A percentile compares a stretch with the other conserved stretches of the same genome.
phyloP scores from a whole-genome alignment of 2,888 invertebrate species.

The Drosophila nr. perissopoda region DNA sequence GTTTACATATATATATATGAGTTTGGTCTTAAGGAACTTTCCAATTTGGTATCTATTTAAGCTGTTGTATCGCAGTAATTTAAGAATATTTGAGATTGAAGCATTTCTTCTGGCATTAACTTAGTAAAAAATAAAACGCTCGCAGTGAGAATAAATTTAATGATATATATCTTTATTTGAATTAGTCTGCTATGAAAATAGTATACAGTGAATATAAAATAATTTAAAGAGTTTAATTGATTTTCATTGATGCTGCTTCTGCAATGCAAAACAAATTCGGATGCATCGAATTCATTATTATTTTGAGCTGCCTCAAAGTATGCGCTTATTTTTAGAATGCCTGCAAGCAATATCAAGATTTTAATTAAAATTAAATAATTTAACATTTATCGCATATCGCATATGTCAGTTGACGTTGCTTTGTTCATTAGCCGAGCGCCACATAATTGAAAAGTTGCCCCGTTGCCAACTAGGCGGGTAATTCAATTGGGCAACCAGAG shows the following conservation, averaged over 20 bases:
- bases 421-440: slow-evolving; percentile 58
- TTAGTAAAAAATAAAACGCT: neutral
- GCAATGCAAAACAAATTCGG: neutral
- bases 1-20: neutral
- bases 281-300: neutral
- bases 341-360: slow-evolving; percentile 34
- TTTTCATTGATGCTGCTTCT: neutral
- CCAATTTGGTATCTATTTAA: neutral
- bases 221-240: neutral
- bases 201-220: neutral
- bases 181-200: neutral
- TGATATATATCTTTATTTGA: neutral
- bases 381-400: slow-evolving; percentile 51
- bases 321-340: slow-evolving; percentile 27
- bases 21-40: neutral
- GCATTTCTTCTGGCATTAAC: neutral
- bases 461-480: slow-evolving; percentile 47
- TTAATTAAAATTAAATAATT: slow-evolving; percentile 76
- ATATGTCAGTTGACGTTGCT: slow-evolving; percentile 33
- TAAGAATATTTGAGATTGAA: neutral
- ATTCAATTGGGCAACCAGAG: slow-evolving; percentile 57
- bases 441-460: slow-evolving; percentile 64
- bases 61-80: neutral
- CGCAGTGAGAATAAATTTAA: neutral
- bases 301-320: slow-evolving; percentile 36